These are phyloP conservation scores for Listronotus oregonensis DNA, from an alignment of 1,140 invertebrate genomes.

Conservation along the genomic window DNA sequence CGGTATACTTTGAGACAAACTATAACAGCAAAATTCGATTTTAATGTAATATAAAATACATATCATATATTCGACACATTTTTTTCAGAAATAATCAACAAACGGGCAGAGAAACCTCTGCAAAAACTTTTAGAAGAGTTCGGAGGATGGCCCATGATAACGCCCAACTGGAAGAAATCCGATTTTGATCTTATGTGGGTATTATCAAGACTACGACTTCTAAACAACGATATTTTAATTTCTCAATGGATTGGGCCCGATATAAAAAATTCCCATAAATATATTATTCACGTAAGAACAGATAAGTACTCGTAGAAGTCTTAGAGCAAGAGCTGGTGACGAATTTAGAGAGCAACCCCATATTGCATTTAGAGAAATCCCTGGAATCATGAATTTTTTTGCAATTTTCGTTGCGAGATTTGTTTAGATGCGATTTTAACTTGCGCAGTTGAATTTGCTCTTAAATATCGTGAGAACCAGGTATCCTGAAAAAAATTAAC, in stretches of 20 bases:
- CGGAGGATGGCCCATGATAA: conserved; percentile 84
- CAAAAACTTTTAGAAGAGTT: conserved; percentile 71
- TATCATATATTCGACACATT: no score
- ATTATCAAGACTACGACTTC: conserved; percentile 75
- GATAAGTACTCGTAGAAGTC: no score
- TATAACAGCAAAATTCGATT: no score
- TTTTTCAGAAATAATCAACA: conserved; percentile 65
- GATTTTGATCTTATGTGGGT: conserved; percentile 77
- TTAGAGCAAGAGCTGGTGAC: no score
- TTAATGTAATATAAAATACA: no score
- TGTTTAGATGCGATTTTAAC: not conserved
- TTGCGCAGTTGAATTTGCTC: no score
- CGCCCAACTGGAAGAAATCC: conserved; percentile 64
- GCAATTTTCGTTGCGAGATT: not conserved
- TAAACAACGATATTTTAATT: conserved; percentile 83
- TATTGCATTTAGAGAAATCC: no score
- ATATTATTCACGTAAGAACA: conserved; percentile 75
- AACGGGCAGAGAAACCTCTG: conserved; percentile 72
- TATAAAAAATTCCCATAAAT: conserved; percentile 83
- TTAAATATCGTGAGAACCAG: no score
- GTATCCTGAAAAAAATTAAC: no score
- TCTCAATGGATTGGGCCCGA: conserved; percentile 86
- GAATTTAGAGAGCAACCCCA: no score
- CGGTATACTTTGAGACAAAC: no score
- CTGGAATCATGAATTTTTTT: conserved; percentile 9